A percentile compares a stretch with the other conserved stretches of the same genome.
phyloP scores from a whole-genome alignment of 2,113 vertebrate genomes.

The Oryzias woworae region DNA sequence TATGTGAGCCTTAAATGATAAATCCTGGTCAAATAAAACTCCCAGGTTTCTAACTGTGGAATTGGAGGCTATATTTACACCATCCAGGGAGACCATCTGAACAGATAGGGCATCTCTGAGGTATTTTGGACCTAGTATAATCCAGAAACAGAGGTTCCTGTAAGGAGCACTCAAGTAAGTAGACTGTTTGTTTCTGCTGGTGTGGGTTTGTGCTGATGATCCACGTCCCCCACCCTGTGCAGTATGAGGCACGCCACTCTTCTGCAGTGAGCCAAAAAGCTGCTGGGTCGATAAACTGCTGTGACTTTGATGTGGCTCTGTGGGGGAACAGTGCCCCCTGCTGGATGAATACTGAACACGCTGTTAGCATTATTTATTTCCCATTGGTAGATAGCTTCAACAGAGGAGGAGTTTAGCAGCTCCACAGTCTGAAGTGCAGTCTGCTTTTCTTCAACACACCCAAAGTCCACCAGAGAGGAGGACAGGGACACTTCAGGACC shows the following conservation, averaged over 20 bases:
- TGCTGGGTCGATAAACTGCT: slow-evolving; percentile 80
- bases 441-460: slow-evolving; percentile 76
- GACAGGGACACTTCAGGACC: slow-evolving; percentile 83
- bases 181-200: too few relatives aligned
- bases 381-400: slow-evolving; percentile 83
- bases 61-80: too few relatives aligned
- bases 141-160: slow-evolving; percentile 75
- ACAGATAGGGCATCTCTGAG: too few relatives aligned
- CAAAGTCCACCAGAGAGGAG: slow-evolving; percentile 79
- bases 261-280: slow-evolving; percentile 82
- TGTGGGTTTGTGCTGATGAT: background rate
- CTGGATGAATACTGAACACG: slow-evolving; percentile 83
- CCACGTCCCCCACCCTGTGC: slow-evolving; percentile 79
- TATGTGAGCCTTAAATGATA: too few relatives aligned
- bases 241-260: slow-evolving; percentile 86
- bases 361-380: slow-evolving; percentile 85
- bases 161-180: too few relatives aligned
- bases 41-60: too few relatives aligned
- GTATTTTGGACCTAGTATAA: too few relatives aligned
- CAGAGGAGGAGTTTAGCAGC: slow-evolving; percentile 81
- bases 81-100: too few relatives aligned
- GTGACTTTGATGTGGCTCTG: slow-evolving; percentile 67
- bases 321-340: slow-evolving; percentile 78
- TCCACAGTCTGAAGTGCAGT: slow-evolving; percentile 59
- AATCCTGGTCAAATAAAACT: too few relatives aligned